Conservation (phyloP, 2,797 vertebrate genomes). For the Etheostoma nigrum region DNA sequence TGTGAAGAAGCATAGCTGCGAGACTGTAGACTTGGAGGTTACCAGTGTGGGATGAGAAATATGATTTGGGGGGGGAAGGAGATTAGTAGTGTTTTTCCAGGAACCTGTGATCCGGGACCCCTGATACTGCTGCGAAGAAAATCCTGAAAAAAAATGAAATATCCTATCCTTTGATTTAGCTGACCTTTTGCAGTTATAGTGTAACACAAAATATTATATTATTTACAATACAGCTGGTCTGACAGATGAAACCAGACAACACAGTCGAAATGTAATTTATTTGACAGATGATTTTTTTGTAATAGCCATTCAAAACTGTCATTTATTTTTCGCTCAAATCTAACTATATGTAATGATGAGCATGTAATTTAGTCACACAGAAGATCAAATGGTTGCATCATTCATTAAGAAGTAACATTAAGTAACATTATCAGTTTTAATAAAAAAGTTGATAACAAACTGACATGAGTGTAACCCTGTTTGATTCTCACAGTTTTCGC, state of each 20-base stretch:
- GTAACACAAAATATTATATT: not conserved
- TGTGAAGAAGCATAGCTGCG: constrained; percentile 43
- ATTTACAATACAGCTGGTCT: not conserved
- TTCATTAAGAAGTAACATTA: not conserved
- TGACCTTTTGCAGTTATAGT: not conserved
- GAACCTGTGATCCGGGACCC: constrained; percentile 45
- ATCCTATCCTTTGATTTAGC: constrained; percentile 15
- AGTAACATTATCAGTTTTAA: constrained; percentile 5
- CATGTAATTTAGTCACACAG: not conserved
- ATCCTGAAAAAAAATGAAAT: not conserved
- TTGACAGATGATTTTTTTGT: not conserved
- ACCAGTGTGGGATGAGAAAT: constrained; percentile 32
- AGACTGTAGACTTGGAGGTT: constrained; percentile 39
- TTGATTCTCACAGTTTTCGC: constrained; percentile 88
- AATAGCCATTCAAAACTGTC: not conserved
- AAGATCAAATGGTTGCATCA: not conserved
- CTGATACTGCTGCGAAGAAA: constrained; percentile 40
- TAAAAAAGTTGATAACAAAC: not conserved
- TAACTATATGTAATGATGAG: not conserved
- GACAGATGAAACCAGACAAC: not conserved
- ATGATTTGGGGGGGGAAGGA: constrained; percentile 28
- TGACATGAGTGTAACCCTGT: constrained; percentile 3
- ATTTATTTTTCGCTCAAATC: not conserved
- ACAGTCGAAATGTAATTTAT: not conserved
- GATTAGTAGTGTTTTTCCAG: constrained; percentile 56